Base-by-base conservation (phyloP, 92 coral and sea anemone species). In the Pocillopora grandis region DNA sequence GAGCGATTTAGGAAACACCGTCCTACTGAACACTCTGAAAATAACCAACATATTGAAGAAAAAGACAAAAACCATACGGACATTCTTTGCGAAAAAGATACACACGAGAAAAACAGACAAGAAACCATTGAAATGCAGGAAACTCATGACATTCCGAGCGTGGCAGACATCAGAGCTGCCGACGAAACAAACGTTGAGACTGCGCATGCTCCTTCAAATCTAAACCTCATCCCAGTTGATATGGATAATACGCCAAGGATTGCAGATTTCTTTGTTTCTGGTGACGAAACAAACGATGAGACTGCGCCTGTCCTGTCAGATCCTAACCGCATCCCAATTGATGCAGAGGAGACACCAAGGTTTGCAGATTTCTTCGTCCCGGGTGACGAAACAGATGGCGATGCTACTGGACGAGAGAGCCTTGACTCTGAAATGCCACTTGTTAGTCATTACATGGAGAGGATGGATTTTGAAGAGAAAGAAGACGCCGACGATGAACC, bases 361-460 rank as follows among this genome's bases (percentile, higher is more conserved):
- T 61, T 82, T 16, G 86, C 86, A 21, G 72, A 62, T 52, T 83
- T 83, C 14, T 83, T 72, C 66, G 11, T 83, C 23, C 72, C 79
- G 21, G 73, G 35, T 21, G 86, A 83, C 31, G 80, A 83, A 15
- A 74, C 64, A 8, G 86, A 75, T 55, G 74, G 35, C 1, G 86
- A 83, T 21, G 78, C 36, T 9, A 74, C 64, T 74, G 63, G 78
- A 35, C 86, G 66, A 23, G 79, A 73, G 49, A 83, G 86, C 58
- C 23, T 73, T 62, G 7, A 35, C 80, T 83, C 86, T 12, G 86
- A 83, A 64, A 73, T 62, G 27, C 80, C 86, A 15, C 61, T 62
- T 19, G 86, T 83, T 14, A 83, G 86, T 23, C 86, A 83, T 62
- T 83, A 83, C 11, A 33, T 83, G 74, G 86, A 83, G 58, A 74